A percentile compares a stretch with the other conserved stretches of the same genome.
Evolutionary conservation across 2,888 invertebrate species (phyloP).

Genomic region (Thysanoteuthis rhombus): DNA sequence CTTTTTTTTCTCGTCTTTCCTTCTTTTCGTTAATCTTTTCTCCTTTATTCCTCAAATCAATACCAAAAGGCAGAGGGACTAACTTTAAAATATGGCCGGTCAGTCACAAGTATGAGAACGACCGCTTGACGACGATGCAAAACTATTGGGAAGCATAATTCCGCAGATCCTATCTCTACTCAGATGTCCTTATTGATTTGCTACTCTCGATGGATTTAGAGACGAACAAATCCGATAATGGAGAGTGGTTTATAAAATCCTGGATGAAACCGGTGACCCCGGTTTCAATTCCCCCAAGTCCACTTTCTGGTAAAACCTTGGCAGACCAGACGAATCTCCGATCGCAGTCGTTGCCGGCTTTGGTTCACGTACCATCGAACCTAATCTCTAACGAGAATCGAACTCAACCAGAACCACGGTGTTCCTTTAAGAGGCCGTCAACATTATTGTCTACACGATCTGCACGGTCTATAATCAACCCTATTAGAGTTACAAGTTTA

Average conservation of each 20-base stretch:
- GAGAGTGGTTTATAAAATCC: conserved; percentile 20
- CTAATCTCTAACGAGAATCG: background rate
- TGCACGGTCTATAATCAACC: too few relatives aligned
- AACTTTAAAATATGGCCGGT: background rate
- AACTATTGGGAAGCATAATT: background rate
- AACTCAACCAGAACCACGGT: background rate
- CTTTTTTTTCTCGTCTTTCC: background rate
- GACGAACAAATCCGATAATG: conserved; percentile 27
- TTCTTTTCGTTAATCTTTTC: background rate
- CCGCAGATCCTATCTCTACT: background rate
- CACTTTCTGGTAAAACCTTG: background rate
- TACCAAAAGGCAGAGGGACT: background rate
- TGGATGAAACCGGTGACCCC: background rate
- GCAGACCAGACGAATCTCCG: background rate
- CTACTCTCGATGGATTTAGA: conserved; percentile 16
- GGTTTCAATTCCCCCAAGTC: background rate
- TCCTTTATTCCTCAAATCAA: background rate
- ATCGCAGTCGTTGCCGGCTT: background rate
- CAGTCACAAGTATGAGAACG: background rate
- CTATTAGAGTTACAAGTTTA: too few relatives aligned
- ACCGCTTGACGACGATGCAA: background rate
- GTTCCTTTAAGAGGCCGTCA: background rate
- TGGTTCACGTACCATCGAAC: background rate
- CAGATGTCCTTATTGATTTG: background rate
- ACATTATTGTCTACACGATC: background rate